Base-by-base conservation (phyloP, 2,888 invertebrate genomes). In the Limnephilus auricula region DNA sequence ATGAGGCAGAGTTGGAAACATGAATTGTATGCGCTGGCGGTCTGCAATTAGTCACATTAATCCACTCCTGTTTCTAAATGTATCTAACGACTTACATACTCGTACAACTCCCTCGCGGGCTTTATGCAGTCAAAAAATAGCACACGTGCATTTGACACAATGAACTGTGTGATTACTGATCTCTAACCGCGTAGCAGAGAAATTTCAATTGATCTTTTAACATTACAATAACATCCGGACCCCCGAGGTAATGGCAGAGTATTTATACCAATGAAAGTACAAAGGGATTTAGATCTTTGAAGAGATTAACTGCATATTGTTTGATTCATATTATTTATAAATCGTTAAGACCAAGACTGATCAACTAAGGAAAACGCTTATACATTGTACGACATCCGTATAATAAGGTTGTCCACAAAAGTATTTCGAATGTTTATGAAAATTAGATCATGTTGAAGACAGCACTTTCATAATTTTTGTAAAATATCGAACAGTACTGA, bases 161-260 rank as follows among this genome's bases (percentile, higher is more conserved):
- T 32, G 83, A 89, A 34, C 34, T 65, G 78, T n/a, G 40, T 90
- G 79, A 78, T 90, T 50, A 90, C 40, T 40, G 40, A 40, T 40
- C 40, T 0, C 78, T 84, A 83, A 84, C 40, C 85, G 79, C 13
- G 80, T 89, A 40, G 32, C 79, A 79, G 82, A 34, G 34, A 85
- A 85, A 90, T 82, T 90, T 90, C 90, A 90, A 90, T 90, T 90
- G 90, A 90, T 90, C 90, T 86, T 90, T 87, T 90, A 32, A 79
- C 85, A 87, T 34, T 18, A 80, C 87, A 82, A 90, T 90, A 90
- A 90, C 90, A 90, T 90, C 90, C 90, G 87, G 90, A 25, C 30
- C 85, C 18, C 34, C 83, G 50, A 40, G 40, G 50, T 31, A 32
- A 89, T 32, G 87, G 65, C 15, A 30, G 87, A 18, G 78, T 65